These are phyloP conservation scores for Marisa cornuarietis DNA, from an alignment of 1,140 invertebrate genomes.

Conservation along the genomic window DNA sequence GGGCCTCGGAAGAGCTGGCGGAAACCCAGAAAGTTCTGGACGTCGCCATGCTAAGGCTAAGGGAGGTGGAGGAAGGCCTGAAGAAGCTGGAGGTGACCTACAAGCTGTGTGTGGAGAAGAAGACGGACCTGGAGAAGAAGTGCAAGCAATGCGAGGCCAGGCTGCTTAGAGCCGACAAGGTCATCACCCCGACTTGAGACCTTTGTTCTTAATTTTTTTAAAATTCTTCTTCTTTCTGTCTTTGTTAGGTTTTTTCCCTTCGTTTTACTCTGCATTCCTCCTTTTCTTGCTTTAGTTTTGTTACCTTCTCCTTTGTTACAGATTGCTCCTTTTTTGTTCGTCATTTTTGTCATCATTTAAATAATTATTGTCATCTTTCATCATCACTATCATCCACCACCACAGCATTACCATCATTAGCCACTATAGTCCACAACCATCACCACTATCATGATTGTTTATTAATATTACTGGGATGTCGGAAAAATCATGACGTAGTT, in stretches of 20 bases:
- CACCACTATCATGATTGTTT: too few relatives aligned
- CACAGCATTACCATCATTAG: too few relatives aligned
- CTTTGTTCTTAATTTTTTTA: background rate
- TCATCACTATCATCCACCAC: too few relatives aligned
- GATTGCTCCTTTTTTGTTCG: background rate
- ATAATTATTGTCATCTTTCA: too few relatives aligned
- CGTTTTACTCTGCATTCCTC: too few relatives aligned
- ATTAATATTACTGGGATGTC: too few relatives aligned
- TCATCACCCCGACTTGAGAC: conserved; percentile 19
- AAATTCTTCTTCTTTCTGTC: background rate
- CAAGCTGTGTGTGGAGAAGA: conserved; percentile 64
- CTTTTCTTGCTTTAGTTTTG: too few relatives aligned
- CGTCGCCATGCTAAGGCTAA: conserved; percentile 57
- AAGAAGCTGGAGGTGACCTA: conserved; percentile 64
- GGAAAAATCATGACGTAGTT: too few relatives aligned
- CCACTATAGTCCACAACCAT: too few relatives aligned
- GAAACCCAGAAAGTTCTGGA: conserved; percentile 62
- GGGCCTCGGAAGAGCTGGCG: conserved; percentile 61
- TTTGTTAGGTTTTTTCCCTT: background rate
- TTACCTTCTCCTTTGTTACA: background rate
- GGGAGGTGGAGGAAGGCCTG: conserved; percentile 67
- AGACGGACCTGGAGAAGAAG: conserved; percentile 65
- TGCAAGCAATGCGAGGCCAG: conserved; percentile 64
- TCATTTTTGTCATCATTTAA: background rate
- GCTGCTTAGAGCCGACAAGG: conserved; percentile 65